phyloP scores from a whole-genome alignment of 2,888 invertebrate genomes.

The Ochropacha duplaris region DNA sequence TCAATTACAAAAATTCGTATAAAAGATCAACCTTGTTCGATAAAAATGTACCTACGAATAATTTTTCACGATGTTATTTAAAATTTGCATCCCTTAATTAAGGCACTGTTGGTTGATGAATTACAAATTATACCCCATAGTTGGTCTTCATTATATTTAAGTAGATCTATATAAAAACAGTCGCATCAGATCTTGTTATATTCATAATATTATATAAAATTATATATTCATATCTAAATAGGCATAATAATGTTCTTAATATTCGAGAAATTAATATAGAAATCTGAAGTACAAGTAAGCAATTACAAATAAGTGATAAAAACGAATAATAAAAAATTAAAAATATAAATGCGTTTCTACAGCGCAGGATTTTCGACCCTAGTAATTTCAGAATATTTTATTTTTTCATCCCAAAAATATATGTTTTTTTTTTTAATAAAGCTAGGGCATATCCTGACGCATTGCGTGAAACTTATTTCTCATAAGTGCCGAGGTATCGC shows the following conservation, averaged over 20 bases:
- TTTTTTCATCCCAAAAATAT: no score
- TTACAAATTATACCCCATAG: no score
- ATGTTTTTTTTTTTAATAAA: not conserved
- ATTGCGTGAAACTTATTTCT: constrained; percentile 30
- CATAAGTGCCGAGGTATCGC: constrained; percentile 63
- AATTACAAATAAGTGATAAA: not conserved
- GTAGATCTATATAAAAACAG: not conserved
- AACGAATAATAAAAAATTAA: not conserved
- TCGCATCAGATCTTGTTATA: not conserved
- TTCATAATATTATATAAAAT: no score
- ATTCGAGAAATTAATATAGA: not conserved
- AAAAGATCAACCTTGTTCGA: no score
- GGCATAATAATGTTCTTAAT: not conserved
- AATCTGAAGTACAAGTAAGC: not conserved
- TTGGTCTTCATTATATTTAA: no score
- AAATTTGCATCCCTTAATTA: no score
- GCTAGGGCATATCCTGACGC: not conserved
- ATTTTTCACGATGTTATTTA: no score
- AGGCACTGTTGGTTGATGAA: no score
- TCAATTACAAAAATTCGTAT: no score
- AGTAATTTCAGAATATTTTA: not conserved
- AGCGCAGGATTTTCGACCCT: not conserved
- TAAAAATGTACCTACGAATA: no score
- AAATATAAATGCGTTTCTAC: not conserved
- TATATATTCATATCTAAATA: not conserved